Conservation (phyloP, 2,888 invertebrate species). For the Didymodactylos carnosus region DNA sequence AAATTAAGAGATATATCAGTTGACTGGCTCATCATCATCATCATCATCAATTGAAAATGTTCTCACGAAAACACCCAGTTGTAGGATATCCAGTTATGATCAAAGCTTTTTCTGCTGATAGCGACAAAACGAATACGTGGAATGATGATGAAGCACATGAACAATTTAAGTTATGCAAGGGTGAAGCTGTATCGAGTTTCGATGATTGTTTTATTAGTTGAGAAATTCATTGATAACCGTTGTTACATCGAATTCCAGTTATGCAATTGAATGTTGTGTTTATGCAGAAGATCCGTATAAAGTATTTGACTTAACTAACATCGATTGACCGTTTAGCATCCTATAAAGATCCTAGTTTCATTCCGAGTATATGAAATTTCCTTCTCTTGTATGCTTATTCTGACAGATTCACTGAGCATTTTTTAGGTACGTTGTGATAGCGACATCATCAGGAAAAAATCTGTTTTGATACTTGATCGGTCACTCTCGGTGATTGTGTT, state of each 20-base stretch:
- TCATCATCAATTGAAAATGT: too few species aligned
- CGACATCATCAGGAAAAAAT: too few species aligned
- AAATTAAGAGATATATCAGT: conserved; percentile 41
- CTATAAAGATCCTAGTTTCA: conserved; percentile 40
- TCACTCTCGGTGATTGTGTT: too few species aligned
- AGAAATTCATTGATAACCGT: conserved; percentile 47
- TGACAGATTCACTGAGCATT: background rate
- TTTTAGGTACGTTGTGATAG: conserved; percentile 45
- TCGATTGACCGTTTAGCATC: conserved; percentile 44
- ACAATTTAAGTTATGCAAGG: conserved; percentile 42
- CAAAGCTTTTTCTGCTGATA: conserved; percentile 50
- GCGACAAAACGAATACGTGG: conserved; percentile 49
- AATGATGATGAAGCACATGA: conserved; percentile 44
- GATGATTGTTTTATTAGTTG: conserved; percentile 47
- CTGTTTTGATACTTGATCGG: too few species aligned
- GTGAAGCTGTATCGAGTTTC: conserved; percentile 47
- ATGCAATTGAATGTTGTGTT: conserved; percentile 46
- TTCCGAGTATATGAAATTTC: conserved; percentile 15
- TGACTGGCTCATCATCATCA: conserved; percentile 20
- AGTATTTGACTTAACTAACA: conserved; percentile 47
- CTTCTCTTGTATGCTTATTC: background rate
- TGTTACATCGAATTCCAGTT: conserved; percentile 48
- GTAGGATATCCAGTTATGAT: conserved; percentile 49
- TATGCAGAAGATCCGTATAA: conserved; percentile 50
- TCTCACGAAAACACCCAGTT: background rate